Conservation (phyloP, 2,797 vertebrate species). For the Danio jaintianensis region DNA sequence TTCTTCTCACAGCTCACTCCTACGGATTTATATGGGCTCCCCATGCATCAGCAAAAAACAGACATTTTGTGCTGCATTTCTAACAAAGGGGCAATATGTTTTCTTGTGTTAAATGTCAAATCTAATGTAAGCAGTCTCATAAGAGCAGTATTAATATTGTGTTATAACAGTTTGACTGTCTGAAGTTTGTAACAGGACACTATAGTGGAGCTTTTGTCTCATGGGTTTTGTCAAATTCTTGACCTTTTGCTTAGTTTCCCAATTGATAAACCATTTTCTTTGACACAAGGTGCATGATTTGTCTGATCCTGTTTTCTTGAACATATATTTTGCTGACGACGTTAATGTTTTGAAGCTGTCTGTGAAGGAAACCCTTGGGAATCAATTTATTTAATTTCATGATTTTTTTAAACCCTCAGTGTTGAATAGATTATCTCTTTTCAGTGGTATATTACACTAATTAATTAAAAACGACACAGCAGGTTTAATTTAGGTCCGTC, state of each 20-base stretch:
- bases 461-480: conserved; percentile 19
- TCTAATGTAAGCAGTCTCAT: conserved; percentile 56
- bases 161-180: conserved; percentile 35
- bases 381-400: conserved; percentile 37
- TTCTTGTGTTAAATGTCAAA: conserved; percentile 57
- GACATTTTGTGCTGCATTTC: conserved; percentile 50
- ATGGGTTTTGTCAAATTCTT: conserved; percentile 47
- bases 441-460: conserved; percentile 47
- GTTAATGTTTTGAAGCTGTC: conserved; percentile 14
- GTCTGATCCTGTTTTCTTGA: conserved; percentile 11
- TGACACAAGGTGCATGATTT: conserved; percentile 32
- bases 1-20: conserved; percentile 49
- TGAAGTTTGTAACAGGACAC: conserved; percentile 48
- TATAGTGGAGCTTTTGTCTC: conserved; percentile 49
- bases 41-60: conserved; percentile 53
- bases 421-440: conserved; percentile 52
- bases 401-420: conserved; percentile 23
- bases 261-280: conserved; percentile 49
- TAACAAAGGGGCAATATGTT: conserved; percentile 50
- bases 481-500: conserved; percentile 38
- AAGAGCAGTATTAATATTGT: conserved; percentile 28
- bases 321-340: conserved; percentile 3
- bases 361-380: conserved; percentile 8
- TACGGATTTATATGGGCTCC: conserved; percentile 42
- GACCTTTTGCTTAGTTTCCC: conserved; percentile 26